Evolutionary conservation across 2,797 vertebrate genomes (phyloP).

Genomic region (Leucoraja ocellata): DNA sequence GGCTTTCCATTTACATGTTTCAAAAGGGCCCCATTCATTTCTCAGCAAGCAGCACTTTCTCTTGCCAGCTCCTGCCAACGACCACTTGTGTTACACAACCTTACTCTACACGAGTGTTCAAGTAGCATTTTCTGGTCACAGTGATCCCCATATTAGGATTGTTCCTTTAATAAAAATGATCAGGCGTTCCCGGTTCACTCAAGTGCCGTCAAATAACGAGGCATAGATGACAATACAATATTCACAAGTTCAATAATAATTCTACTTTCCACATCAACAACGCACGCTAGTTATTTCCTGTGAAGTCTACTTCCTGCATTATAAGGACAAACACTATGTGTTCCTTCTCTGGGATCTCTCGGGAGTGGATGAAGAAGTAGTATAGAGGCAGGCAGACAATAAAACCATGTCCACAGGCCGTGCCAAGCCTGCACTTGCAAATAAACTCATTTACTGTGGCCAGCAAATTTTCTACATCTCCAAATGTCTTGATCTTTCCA

Average conservation of each 20-base stretch:
- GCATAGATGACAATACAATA: neutral
- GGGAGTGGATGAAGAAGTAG: neutral
- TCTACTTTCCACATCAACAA: neutral
- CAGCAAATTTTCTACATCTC: no score
- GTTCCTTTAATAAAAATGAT: neutral
- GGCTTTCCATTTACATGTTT: slow-evolving; percentile 13
- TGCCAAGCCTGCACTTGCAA: neutral
- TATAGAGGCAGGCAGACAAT: neutral
- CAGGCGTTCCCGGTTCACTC: neutral
- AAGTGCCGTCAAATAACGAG: neutral
- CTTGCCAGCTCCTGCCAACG: neutral
- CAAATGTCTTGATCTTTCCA: no score
- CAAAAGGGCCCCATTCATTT: neutral
- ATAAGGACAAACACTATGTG: neutral
- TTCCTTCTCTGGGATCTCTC: neutral
- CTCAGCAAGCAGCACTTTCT: neutral
- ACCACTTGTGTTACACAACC: slow-evolving; percentile 1
- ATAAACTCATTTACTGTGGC: neutral
- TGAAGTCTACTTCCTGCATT: neutral
- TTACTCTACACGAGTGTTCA: neutral
- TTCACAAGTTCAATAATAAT: neutral
- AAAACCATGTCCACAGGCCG: neutral
- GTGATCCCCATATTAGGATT: neutral
- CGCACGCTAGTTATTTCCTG: neutral
- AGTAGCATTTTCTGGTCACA: neutral